These are phyloP conservation scores for Knipowitschia caucasica DNA, from an alignment of 2,797 vertebrate species.

Conservation along the genomic window DNA sequence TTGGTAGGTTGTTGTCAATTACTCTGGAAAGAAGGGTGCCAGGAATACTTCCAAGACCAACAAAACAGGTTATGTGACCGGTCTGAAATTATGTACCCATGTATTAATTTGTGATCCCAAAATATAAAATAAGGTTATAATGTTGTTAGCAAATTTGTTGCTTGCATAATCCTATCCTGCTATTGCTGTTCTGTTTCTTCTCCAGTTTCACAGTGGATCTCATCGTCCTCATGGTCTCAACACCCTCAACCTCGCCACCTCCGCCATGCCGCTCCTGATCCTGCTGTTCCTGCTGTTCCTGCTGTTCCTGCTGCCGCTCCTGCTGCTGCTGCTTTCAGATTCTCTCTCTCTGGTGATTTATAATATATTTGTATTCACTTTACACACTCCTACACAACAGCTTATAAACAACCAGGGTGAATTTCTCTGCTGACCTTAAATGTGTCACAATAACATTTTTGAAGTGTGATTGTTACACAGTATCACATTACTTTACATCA, in stretches of 20 bases:
- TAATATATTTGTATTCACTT: slow-evolving; percentile 24
- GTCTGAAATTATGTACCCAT: not conserved
- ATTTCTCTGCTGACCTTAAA: slow-evolving; percentile 17
- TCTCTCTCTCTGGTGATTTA: slow-evolving; percentile 19
- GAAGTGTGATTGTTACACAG: too few species aligned
- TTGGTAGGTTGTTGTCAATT: not conserved
- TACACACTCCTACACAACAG: slow-evolving; percentile 13
- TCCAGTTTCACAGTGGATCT: slow-evolving; percentile 32
- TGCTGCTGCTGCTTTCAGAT: slow-evolving; percentile 10
- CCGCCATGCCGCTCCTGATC: too few species aligned
- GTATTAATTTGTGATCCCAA: slow-evolving; percentile 1
- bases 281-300: too few species aligned
- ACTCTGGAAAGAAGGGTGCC: slow-evolving; percentile 17
- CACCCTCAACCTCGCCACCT: too few species aligned
- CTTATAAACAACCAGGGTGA: slow-evolving; percentile 12
- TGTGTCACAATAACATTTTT: too few species aligned
- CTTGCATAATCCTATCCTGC: slow-evolving; percentile 64
- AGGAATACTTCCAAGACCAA: slow-evolving; percentile 27
- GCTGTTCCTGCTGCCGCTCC: not conserved
- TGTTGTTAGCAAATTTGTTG: slow-evolving; percentile 38
- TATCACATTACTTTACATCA: too few species aligned
- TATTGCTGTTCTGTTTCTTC: slow-evolving; percentile 62
- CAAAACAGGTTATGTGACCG: slow-evolving; percentile 61
- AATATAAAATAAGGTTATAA: not conserved
- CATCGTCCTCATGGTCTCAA: slow-evolving; percentile 19